Conservation (phyloP, 2,888 invertebrate species). For the Lasioglossum marginatum region DNA sequence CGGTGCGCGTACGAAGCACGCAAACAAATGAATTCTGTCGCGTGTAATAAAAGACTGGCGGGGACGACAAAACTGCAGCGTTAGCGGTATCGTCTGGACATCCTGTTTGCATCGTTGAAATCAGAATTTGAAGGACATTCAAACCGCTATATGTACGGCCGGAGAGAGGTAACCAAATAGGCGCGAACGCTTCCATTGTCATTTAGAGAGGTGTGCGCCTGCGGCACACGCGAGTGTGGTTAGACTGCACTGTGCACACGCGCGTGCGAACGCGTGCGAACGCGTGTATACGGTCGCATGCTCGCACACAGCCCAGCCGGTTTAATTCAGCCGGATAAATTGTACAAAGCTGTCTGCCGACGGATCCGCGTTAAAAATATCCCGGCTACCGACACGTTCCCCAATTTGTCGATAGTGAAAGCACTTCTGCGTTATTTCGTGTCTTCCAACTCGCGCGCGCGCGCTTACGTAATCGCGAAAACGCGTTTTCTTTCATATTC, state of each 20-base stretch:
- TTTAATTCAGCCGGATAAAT: slow-evolving; percentile 57
- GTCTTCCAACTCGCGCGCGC: slow-evolving; percentile 33
- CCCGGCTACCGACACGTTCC: slow-evolving; percentile 43
- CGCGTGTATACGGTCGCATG: slow-evolving; percentile 7
- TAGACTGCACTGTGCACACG: not conserved
- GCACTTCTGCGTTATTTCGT: slow-evolving; percentile 48
- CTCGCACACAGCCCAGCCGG: slow-evolving; percentile 19
- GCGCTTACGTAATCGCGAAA: slow-evolving; percentile 24
- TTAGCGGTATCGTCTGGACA: slow-evolving; percentile 52
- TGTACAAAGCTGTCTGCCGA: slow-evolving; percentile 57
- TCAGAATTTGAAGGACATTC: slow-evolving; percentile 56
- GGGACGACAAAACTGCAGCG: slow-evolving; percentile 47
- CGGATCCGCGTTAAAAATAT: slow-evolving; percentile 53
- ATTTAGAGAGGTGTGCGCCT: slow-evolving; percentile 5
- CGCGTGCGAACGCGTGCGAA: not conserved
- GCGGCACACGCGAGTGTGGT: slow-evolving; percentile 1
- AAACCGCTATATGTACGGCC: slow-evolving; percentile 36
- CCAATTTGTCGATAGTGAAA: slow-evolving; percentile 65
- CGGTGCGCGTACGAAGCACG: not conserved
- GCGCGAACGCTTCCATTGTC: slow-evolving; percentile 43
- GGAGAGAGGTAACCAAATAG: slow-evolving; percentile 22
- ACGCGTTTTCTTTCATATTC: slow-evolving; percentile 8
- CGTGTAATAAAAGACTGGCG: not conserved
- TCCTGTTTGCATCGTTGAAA: slow-evolving; percentile 61
- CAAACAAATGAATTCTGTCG: not conserved